phyloP scores from a whole-genome alignment of 1,140 invertebrate genomes.

The Dinothrombium tinctorium region DNA sequence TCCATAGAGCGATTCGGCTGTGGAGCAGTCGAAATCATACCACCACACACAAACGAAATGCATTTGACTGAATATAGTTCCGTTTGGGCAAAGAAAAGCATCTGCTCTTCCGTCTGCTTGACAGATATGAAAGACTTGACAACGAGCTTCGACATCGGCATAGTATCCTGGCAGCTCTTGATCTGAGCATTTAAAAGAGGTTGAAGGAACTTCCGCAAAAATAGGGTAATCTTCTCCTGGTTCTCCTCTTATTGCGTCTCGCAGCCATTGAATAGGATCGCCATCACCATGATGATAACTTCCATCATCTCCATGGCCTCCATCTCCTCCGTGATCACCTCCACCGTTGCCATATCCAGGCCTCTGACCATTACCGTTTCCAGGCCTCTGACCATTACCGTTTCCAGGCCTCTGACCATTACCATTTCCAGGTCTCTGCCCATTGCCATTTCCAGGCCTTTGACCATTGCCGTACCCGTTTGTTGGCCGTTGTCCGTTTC shows the following conservation, averaged over 20 bases:
- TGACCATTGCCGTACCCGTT: background rate
- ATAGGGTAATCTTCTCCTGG: constrained; percentile 25
- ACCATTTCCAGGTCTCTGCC: background rate
- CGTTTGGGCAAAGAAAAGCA: constrained; percentile 58
- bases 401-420: background rate
- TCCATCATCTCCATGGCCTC: background rate
- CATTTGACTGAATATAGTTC: constrained; percentile 62
- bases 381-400: background rate
- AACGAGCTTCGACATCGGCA: constrained; percentile 43
- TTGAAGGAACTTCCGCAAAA: constrained; percentile 18
- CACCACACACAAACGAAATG: constrained; percentile 76
- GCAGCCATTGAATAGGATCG: constrained; percentile 4
- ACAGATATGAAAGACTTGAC: constrained; percentile 36
- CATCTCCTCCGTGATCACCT: background rate
- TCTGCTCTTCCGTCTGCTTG: constrained; percentile 26
- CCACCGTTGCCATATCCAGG: background rate
- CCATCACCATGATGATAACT: background rate
- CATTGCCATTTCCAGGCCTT: background rate
- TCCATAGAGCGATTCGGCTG: constrained; percentile 29
- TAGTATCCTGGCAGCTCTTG: constrained; percentile 33
- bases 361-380: background rate
- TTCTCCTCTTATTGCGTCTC: constrained; percentile 20
- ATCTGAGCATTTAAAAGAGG: constrained; percentile 18
- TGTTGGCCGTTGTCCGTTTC: background rate
- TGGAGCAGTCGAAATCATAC: constrained; percentile 58